Percentiles rank a stretch among this genome's conserved stretches.
These are phyloP conservation scores for Mesochorus sp. DNA, from an alignment of 2,888 invertebrate species.

Conservation along the genomic window DNA sequence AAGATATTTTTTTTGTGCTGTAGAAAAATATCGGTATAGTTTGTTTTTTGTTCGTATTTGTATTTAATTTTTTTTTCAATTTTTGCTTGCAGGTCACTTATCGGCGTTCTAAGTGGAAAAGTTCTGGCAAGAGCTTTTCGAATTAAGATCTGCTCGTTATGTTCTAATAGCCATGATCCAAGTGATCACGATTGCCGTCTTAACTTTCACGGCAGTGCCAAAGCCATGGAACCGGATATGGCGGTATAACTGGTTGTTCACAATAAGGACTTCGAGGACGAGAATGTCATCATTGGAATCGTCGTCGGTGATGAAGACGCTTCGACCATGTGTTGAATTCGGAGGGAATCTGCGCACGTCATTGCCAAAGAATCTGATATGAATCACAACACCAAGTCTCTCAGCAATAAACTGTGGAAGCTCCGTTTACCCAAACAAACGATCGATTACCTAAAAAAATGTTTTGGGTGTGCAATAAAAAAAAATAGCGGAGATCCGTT, in stretches of 20 bases:
- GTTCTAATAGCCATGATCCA: slow-evolving; percentile 3
- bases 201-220: too few species aligned
- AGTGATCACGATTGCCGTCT: too few species aligned
- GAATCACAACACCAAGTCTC: slow-evolving; percentile 39
- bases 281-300: slow-evolving; percentile 43
- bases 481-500: slow-evolving; percentile 34
- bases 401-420: slow-evolving; percentile 40
- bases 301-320: slow-evolving; percentile 58
- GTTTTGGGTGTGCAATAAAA: slow-evolving; percentile 46
- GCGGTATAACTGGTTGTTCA: too few species aligned
- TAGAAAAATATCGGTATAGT: not conserved
- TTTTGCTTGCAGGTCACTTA: slow-evolving; percentile 21
- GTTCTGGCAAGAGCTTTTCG: slow-evolving; percentile 30
- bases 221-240: too few species aligned
- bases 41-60: slow-evolving; percentile 10
- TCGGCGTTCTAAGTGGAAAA: slow-evolving; percentile 11
- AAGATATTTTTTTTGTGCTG: not conserved
- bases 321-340: slow-evolving; percentile 50
- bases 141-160: slow-evolving; percentile 19
- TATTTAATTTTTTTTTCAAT: not conserved
- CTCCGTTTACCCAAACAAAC: slow-evolving; percentile 25
- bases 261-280: slow-evolving; percentile 13
- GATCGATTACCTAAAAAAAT: slow-evolving; percentile 35
- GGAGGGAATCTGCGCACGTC: slow-evolving; percentile 19
- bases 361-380: slow-evolving; percentile 23